Evolutionary conservation across 2,797 vertebrate genomes (phyloP).

Genomic region (Gallinago stenura): DNA sequence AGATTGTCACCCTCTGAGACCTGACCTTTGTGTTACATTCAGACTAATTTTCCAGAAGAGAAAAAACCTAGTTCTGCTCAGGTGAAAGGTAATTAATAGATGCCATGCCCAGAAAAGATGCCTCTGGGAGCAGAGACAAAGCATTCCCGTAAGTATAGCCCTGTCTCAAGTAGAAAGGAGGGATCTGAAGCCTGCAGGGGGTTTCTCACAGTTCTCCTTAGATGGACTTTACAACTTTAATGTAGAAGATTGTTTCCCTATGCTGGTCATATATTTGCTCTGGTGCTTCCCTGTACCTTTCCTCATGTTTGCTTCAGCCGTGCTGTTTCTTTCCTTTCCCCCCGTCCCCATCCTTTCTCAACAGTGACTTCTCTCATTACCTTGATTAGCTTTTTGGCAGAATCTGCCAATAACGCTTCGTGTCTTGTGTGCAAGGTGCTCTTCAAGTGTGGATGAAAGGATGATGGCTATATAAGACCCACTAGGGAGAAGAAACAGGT

Average conservation of each 20-base stretch:
- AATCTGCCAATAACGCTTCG: background rate
- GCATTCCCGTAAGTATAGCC: background rate
- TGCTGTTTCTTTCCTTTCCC: background rate
- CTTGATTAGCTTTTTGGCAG: background rate
- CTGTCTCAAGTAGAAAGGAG: background rate
- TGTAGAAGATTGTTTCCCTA: fast-evolving
- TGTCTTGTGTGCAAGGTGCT: background rate
- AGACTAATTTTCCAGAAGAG: background rate
- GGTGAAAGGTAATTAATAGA: background rate
- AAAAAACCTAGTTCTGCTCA: background rate
- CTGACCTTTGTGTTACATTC: background rate
- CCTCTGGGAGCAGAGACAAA: background rate
- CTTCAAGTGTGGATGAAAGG: background rate
- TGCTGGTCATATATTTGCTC: background rate
- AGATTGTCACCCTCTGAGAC: background rate
- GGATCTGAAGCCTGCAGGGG: background rate
- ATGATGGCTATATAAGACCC: background rate
- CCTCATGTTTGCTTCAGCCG: background rate
- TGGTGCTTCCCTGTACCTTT: background rate
- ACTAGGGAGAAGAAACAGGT: background rate
- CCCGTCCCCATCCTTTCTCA: background rate
- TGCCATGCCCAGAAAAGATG: background rate
- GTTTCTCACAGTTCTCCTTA: background rate
- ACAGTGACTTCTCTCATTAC: background rate
- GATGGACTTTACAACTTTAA: background rate